Conservation (phyloP, 2,113 vertebrate species). For the Phasianus colchicus region DNA sequence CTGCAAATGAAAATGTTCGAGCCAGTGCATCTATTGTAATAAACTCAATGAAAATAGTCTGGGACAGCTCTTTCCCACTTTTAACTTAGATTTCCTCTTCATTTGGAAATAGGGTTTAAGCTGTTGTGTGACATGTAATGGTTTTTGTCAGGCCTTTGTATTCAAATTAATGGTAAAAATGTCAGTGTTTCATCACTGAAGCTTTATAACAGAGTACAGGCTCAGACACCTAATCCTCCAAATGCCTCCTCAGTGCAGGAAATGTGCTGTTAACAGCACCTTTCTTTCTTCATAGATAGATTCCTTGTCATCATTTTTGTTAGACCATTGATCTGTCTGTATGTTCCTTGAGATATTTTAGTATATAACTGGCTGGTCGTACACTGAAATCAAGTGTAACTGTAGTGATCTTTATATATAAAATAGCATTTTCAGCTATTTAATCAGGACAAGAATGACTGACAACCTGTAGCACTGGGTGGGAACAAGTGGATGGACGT, state of each 20-base stretch:
- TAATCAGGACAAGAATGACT: not conserved
- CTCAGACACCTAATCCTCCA: not conserved
- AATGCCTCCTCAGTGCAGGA: not conserved
- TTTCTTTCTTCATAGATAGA: not conserved
- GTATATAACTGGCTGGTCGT: not conserved
- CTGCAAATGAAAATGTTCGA: not conserved
- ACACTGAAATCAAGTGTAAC: not conserved
- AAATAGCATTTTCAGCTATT: not conserved
- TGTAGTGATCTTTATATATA: not conserved
- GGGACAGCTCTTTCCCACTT: not conserved
- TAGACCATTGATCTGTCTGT: not conserved
- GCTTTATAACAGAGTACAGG: not conserved
- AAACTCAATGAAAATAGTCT: not conserved
- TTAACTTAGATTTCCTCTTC: not conserved
- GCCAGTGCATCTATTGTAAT: not conserved
- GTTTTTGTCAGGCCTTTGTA: constrained; percentile 2
- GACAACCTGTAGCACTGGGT: not conserved
- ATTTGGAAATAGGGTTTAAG: not conserved
- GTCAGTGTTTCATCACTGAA: not conserved
- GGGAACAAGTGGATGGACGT: not conserved
- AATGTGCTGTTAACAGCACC: not conserved
- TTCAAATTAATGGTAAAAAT: not conserved
- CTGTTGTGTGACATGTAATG: not conserved
- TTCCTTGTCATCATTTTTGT: not conserved
- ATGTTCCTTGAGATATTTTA: not conserved